Conservation (phyloP, 2,797 vertebrate species). For the Delichon dasypus region DNA sequence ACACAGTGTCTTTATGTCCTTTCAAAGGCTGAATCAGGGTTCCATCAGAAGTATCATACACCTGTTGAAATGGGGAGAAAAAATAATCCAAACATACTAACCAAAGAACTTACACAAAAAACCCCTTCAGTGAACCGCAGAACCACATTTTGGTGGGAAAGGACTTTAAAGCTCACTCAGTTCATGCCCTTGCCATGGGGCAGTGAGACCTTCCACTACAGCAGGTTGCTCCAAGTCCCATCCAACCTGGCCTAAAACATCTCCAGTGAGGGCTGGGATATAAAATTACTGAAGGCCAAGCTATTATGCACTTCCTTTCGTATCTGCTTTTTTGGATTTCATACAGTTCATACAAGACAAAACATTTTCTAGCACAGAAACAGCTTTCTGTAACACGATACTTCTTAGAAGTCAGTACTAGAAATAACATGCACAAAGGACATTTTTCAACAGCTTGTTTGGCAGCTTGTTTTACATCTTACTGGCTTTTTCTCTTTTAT, state of each 20-base stretch:
- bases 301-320: background rate
- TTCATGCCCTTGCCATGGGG: background rate
- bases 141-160: background rate
- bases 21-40: slow-evolving; percentile 93
- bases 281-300: background rate
- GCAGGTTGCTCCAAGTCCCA: background rate
- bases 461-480: slow-evolving; percentile 28
- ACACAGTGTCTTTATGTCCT: slow-evolving; percentile 95
- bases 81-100: background rate
- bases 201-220: background rate
- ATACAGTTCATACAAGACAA: background rate
- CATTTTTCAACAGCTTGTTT: background rate
- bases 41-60: slow-evolving; percentile 94
- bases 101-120: background rate
- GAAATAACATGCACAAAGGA: background rate
- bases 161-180: background rate
- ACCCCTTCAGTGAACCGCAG: background rate
- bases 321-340: background rate
- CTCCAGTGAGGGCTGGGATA: background rate
- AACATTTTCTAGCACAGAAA: background rate
- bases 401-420: background rate
- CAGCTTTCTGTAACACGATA: fast-evolving
- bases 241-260: background rate
- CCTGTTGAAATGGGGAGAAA: slow-evolving; percentile 70
- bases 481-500: background rate